Evolutionary conservation across 2,888 invertebrate species (phyloP).

Genomic region (Microchrysa polita): DNA sequence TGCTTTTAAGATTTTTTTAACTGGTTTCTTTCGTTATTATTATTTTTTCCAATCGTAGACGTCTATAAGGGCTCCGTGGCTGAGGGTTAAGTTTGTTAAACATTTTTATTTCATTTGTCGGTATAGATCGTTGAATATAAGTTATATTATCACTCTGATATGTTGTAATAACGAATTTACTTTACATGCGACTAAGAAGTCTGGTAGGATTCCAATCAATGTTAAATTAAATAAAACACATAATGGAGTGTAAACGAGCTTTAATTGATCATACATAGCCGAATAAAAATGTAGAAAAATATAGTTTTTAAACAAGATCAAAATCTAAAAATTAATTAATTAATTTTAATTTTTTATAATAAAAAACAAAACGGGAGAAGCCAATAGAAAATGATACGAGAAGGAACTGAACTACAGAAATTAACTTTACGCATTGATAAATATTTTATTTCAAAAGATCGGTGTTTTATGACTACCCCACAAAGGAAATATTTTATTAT

Average conservation of each 20-base stretch:
- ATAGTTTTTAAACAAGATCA: too few relatives aligned
- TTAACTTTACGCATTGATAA: too few relatives aligned
- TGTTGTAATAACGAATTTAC: slow-evolving; percentile 4
- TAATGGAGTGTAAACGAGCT: slow-evolving; percentile 43
- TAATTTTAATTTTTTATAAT: too few relatives aligned
- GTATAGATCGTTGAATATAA: background rate
- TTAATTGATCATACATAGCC: slow-evolving; percentile 17
- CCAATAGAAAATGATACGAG: too few relatives aligned
- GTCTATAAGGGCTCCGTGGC: background rate
- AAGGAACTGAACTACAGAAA: too few relatives aligned
- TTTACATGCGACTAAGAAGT: background rate
- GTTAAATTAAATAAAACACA: slow-evolving; percentile 34
- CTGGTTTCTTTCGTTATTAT: background rate
- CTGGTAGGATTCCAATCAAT: slow-evolving; percentile 21
- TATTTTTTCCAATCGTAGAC: background rate
- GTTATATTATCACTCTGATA: background rate
- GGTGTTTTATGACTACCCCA: too few relatives aligned
- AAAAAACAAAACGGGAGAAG: too few relatives aligned
- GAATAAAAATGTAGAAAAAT: too few relatives aligned
- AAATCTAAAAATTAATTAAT: too few relatives aligned
- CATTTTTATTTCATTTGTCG: background rate
- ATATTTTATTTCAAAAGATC: too few relatives aligned
- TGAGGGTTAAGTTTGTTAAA: background rate
- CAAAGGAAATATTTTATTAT: too few relatives aligned
- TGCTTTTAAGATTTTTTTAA: slow-evolving; percentile 49